These are phyloP conservation scores for Bryconaethiops microstoma DNA, from an alignment of 2,797 vertebrate species.

Conservation along the genomic window DNA sequence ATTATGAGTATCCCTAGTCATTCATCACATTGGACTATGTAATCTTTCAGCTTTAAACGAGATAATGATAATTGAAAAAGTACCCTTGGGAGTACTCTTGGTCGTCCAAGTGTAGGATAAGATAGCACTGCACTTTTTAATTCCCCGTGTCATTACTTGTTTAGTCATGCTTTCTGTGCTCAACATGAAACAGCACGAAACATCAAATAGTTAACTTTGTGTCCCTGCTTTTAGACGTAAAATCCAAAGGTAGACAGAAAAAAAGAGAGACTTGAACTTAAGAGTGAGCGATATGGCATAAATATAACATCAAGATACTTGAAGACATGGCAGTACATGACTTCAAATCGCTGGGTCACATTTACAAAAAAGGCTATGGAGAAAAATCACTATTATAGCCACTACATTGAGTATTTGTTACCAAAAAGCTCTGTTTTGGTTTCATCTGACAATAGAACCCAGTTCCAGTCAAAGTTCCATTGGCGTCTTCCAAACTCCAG, in stretches of 20 bases:
- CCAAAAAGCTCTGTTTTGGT: no score
- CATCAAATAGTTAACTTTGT: conserved; percentile 35
- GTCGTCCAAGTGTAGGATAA: conserved; percentile 31
- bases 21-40: conserved; percentile 43
- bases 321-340: no score
- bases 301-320: no score
- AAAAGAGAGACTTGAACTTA: background rate
- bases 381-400: no score
- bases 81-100: conserved; percentile 27
- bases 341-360: no score
- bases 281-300: no score
- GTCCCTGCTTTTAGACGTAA: background rate
- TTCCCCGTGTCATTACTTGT: conserved; percentile 50
- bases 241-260: background rate
- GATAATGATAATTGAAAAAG: conserved; percentile 42
- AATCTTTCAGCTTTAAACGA: conserved; percentile 41
- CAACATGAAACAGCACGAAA: conserved; percentile 37
- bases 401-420: no score
- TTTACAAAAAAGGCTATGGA: no score
- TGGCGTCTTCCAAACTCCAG: no score
- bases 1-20: conserved; percentile 7
- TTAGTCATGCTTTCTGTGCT: conserved; percentile 56
- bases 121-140: conserved; percentile 24
- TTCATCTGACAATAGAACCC: no score
- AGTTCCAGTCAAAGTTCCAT: no score